These are phyloP conservation scores for Odontamblyopus lacepedii DNA, from an alignment of 2,797 vertebrate genomes.

Conservation along the genomic window DNA sequence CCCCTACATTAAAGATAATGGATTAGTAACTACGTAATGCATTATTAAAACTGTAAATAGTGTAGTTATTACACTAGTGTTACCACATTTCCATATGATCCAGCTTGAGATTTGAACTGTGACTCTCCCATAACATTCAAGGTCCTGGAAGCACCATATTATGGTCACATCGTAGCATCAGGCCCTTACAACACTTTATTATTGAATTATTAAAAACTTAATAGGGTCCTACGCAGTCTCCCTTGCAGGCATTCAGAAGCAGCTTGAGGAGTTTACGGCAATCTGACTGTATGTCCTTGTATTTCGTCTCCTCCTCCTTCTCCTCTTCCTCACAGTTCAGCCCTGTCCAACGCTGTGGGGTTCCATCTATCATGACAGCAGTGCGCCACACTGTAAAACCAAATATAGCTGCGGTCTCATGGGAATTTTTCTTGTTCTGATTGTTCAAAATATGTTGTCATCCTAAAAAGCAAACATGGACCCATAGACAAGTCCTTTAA, in stretches of 20 bases:
- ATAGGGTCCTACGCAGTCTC: conserved; percentile 43
- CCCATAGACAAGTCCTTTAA: conserved; percentile 9
- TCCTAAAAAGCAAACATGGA: conserved; percentile 12
- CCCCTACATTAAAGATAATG: too few species aligned
- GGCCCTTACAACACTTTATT: conserved; percentile 36
- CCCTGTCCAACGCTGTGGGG: conserved; percentile 8
- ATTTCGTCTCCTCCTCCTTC: conserved; percentile 11
- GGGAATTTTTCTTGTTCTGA: background rate
- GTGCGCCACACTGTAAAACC: conserved; percentile 1
- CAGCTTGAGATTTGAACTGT: background rate
- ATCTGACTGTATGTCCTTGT: conserved; percentile 47
- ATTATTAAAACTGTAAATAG: too few species aligned
- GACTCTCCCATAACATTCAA: background rate
- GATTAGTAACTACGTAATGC: too few species aligned
- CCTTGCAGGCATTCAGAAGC: conserved; percentile 52
- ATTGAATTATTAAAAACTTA: conserved; percentile 53
- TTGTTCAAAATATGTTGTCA: conserved; percentile 4
- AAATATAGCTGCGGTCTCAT: conserved; percentile 9
- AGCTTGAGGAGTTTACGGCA: conserved; percentile 57
- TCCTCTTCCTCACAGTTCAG: conserved; percentile 27
- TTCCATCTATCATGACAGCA: conserved; percentile 21
- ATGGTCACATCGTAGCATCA: conserved; percentile 30
- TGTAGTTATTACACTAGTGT: too few species aligned
- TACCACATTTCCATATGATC: background rate
- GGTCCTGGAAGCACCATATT: conserved; percentile 11